A percentile compares a stretch with the other conserved stretches of the same genome.
These are phyloP conservation scores for Danaus chrysippus DNA, from an alignment of 2,888 invertebrate genomes.

Conservation along the genomic window DNA sequence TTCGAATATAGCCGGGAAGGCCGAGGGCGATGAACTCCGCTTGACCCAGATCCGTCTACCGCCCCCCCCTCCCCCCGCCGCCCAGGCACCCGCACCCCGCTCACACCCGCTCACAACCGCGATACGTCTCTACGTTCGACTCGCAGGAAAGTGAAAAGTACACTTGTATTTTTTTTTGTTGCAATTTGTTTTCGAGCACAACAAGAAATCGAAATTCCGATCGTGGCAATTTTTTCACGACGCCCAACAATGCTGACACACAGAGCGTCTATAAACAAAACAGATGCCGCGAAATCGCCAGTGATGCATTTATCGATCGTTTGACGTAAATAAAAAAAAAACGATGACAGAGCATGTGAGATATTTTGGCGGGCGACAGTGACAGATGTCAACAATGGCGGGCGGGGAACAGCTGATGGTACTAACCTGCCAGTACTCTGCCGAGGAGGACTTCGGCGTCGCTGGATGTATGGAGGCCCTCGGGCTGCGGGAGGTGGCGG, in stretches of 20 bases:
- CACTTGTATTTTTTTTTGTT: constrained; percentile 43
- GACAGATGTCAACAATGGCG: constrained; percentile 22
- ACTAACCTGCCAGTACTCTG: constrained; percentile 73
- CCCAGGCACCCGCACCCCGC: constrained; percentile 33
- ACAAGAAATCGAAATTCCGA: no score
- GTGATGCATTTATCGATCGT: not conserved
- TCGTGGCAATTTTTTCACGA: no score
- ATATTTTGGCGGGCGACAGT: not conserved
- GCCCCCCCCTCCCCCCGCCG: constrained; percentile 38
- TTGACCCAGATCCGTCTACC: constrained; percentile 69
- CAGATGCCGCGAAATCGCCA: not conserved
- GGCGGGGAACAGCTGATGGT: constrained; percentile 49
- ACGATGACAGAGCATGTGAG: not conserved
- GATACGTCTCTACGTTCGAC: constrained; percentile 37
- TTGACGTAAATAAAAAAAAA: not conserved
- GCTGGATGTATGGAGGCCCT: constrained; percentile 42
- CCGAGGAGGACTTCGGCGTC: constrained; percentile 71
- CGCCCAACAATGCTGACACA: no score
- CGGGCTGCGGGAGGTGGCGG: constrained; percentile 48
- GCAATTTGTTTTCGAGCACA: not conserved
- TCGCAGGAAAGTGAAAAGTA: constrained; percentile 72
- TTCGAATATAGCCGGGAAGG: constrained; percentile 77
- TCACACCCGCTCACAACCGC: constrained; percentile 30
- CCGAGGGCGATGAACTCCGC: constrained; percentile 78
- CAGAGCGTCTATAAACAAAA: not conserved